A percentile compares a stretch with the other conserved stretches of the same genome.
Conservation (phyloP, 1,140 invertebrate species). For the Drosophila sucinea region DNA sequence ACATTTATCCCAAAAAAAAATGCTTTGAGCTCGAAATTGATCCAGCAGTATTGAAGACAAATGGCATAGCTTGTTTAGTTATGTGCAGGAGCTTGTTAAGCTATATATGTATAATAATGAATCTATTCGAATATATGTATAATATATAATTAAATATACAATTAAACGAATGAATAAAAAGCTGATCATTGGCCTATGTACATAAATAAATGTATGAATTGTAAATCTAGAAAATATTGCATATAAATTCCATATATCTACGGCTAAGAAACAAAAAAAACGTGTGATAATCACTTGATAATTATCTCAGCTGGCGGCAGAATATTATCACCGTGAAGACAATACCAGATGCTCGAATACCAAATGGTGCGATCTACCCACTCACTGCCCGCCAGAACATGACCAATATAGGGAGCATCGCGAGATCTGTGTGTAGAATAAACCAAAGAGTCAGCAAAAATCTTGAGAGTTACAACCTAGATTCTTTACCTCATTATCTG, state of each 20-base stretch:
- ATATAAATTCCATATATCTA: conserved; percentile 27
- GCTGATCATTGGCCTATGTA: neutral
- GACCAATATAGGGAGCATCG: conserved; percentile 90
- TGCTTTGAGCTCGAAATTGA: neutral
- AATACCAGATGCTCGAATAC: conserved; percentile 89
- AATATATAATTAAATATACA: conserved; percentile 30
- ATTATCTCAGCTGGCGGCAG: conserved; percentile 84
- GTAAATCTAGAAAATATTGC: conserved; percentile 18
- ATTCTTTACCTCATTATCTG: conserved; percentile 86
- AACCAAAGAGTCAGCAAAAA: neutral
- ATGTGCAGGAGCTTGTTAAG: conserved; percentile 9
- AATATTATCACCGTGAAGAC: conserved; percentile 85
- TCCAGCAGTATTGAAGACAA: conserved; percentile 44
- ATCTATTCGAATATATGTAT: conserved; percentile 5
- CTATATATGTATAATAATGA: neutral
- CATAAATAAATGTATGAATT: conserved; percentile 19
- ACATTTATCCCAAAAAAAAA: neutral
- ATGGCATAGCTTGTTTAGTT: conserved; percentile 24
- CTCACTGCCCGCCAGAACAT: conserved; percentile 89
- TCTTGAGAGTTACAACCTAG: neutral
- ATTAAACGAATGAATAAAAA: conserved; percentile 9
- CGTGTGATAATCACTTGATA: conserved; percentile 74
- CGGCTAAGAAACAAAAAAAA: conserved; percentile 10
- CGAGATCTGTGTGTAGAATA: conserved; percentile 85
- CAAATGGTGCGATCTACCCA: conserved; percentile 89